Evolutionary conservation across 2,113 vertebrate genomes (phyloP).

Genomic region (Potamarius usumacintae): DNA sequence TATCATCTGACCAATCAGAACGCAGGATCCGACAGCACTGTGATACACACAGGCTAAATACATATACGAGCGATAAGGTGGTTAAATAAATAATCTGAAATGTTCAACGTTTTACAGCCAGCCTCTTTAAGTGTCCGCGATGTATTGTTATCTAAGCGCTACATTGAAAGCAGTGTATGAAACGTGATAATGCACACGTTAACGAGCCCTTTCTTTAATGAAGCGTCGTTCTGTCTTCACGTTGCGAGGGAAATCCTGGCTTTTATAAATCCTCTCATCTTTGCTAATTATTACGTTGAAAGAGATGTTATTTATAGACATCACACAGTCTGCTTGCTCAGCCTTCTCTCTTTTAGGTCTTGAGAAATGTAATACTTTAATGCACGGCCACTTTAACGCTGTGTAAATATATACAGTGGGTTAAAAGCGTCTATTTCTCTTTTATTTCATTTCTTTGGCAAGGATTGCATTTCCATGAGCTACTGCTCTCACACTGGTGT

Average conservation of each 20-base stretch:
- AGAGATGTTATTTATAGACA: constrained; percentile 35
- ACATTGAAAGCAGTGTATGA: background rate
- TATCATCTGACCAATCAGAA: background rate
- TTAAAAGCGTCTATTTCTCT: background rate
- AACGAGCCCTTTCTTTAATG: background rate
- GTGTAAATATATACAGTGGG: background rate
- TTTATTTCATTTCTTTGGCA: constrained; percentile 3
- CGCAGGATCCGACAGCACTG: background rate
- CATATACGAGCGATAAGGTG: too few relatives aligned
- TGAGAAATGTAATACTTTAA: background rate
- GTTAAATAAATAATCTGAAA: background rate
- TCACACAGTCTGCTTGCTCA: background rate
- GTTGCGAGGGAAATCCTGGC: constrained; percentile 23
- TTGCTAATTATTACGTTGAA: constrained; percentile 32
- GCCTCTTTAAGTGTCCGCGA: background rate
- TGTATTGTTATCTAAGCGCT: background rate
- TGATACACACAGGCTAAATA: background rate
- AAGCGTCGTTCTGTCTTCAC: constrained; percentile 1
- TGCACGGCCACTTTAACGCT: background rate
- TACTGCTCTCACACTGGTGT: constrained; percentile 45
- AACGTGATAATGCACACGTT: background rate
- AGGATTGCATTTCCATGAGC: constrained; percentile 46
- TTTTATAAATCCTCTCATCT: constrained; percentile 35
- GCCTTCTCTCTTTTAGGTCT: background rate
- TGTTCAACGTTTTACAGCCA: background rate